Conservation (phyloP, 1,140 invertebrate species). For the Drosophila asahinai region DNA sequence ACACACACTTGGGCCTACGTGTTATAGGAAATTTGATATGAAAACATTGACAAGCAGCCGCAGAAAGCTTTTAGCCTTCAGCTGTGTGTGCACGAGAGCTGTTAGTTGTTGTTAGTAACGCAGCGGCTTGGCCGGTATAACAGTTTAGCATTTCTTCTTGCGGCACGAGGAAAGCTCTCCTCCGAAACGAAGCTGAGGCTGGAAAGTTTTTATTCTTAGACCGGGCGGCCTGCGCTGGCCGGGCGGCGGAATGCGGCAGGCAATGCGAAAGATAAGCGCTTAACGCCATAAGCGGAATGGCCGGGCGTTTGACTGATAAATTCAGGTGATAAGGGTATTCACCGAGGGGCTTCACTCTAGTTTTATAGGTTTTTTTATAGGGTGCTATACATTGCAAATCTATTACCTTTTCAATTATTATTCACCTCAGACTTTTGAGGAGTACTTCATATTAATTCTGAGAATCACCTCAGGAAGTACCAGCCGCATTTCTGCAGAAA, state of each 20-base stretch:
- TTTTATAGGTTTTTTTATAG: constrained; percentile 1
- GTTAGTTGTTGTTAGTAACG: constrained; percentile 43
- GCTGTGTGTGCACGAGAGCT: constrained; percentile 57
- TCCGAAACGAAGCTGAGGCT: constrained; percentile 21
- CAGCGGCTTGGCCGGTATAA: constrained; percentile 34
- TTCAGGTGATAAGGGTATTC: constrained; percentile 24
- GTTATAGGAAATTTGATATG: constrained; percentile 53
- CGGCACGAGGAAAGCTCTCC: constrained; percentile 24
- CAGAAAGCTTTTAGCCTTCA: constrained; percentile 64
- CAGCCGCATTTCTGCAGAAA: too few relatives aligned
- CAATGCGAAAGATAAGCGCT: constrained; percentile 17
- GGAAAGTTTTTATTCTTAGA: constrained; percentile 28
- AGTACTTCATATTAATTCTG: too few relatives aligned
- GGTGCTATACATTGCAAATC: not conserved
- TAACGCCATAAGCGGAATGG: constrained; percentile 15
- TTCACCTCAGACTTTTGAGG: too few relatives aligned
- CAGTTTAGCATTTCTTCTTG: constrained; percentile 39
- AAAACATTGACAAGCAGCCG: constrained; percentile 58
- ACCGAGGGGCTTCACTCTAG: not conserved
- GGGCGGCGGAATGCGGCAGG: constrained; percentile 26
- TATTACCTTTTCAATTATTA: not conserved
- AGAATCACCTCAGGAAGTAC: too few relatives aligned
- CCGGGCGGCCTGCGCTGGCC: constrained; percentile 10
- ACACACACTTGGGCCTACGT: constrained; percentile 11
- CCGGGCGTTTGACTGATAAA: constrained; percentile 28